These are phyloP conservation scores for Eupithecia exiguata DNA, from an alignment of 2,888 invertebrate species.

Conservation along the genomic window DNA sequence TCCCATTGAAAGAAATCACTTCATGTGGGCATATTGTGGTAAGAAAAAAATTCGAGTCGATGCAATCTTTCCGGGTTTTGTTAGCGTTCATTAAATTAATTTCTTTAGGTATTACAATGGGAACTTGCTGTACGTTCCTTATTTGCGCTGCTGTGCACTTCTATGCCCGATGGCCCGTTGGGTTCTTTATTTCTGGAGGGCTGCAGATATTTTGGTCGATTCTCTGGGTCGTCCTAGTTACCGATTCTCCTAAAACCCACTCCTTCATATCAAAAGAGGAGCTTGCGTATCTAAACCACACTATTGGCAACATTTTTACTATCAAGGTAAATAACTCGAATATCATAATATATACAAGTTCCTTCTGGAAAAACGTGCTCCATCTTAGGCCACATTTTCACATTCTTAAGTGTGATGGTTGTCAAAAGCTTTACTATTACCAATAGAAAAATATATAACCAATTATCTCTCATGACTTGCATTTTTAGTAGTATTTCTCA, in stretches of 20 bases:
- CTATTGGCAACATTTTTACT: constrained; percentile 78
- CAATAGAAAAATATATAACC: not conserved
- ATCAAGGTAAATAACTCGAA: constrained; percentile 62
- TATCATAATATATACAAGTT: too few species aligned
- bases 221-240: constrained; percentile 83
- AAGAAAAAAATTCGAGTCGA: constrained; percentile 39
- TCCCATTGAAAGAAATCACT: constrained; percentile 76
- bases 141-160: constrained; percentile 86
- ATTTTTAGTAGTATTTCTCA: not conserved
- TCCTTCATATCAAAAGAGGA: constrained; percentile 85
- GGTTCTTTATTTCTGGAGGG: constrained; percentile 85
- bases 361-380: too few species aligned
- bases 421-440: too few species aligned
- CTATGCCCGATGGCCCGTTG: constrained; percentile 85
- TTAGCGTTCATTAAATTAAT: not conserved
- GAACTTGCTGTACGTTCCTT: constrained; percentile 87
- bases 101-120: constrained; percentile 72
- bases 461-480: not conserved
- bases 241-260: constrained; percentile 85
- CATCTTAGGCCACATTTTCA: too few species aligned
- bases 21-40: constrained; percentile 81
- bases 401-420: too few species aligned
- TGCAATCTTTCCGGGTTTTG: not conserved
- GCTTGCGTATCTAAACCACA: constrained; percentile 82
- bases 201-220: constrained; percentile 80